Conservation (phyloP, 23 tunicate species). For the Styela clava region DNA sequence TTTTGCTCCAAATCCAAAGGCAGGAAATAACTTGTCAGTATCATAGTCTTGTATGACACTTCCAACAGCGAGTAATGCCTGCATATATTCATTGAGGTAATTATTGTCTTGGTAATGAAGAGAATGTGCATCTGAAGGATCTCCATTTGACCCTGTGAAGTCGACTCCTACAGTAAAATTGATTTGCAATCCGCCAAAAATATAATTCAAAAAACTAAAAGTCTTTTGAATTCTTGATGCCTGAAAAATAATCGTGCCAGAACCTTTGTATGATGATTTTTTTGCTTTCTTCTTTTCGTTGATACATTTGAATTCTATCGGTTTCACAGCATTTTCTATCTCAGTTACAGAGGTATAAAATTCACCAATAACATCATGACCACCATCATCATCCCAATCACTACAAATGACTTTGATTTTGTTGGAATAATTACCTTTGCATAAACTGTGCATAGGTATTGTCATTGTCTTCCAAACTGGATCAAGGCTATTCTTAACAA, state of each 20-base stretch:
- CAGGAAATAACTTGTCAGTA: constrained; percentile 82
- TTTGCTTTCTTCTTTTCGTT: constrained; percentile 78
- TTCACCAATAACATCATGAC: constrained; percentile 89
- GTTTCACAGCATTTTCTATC: constrained; percentile 11
- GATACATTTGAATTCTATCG: constrained; percentile 35
- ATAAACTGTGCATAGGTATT: constrained; percentile 48
- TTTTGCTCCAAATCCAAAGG: constrained; percentile 84
- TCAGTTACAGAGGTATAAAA: constrained; percentile 40
- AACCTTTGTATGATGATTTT: constrained; percentile 60
- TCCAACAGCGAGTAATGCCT: constrained; percentile 70
- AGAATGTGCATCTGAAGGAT: constrained; percentile 60
- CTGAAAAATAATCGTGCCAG: constrained; percentile 39
- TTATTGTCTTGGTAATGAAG: constrained; percentile 60
- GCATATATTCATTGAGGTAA: constrained; percentile 62
- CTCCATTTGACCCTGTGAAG: constrained; percentile 90
- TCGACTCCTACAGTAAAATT: constrained; percentile 92
- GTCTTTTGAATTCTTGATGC: constrained; percentile 43
- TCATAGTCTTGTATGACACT: constrained; percentile 85
- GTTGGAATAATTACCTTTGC: constrained; percentile 38
- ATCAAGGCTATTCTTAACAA: constrained; percentile 63
- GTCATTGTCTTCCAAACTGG: constrained; percentile 69
- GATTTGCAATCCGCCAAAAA: constrained; percentile 81
- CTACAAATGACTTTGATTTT: constrained; percentile 53
- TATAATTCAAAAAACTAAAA: constrained; percentile 73
- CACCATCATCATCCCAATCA: constrained; percentile 82